Base-by-base conservation (phyloP, 2,113 vertebrate genomes). In the Triplophysa siluroides region DNA sequence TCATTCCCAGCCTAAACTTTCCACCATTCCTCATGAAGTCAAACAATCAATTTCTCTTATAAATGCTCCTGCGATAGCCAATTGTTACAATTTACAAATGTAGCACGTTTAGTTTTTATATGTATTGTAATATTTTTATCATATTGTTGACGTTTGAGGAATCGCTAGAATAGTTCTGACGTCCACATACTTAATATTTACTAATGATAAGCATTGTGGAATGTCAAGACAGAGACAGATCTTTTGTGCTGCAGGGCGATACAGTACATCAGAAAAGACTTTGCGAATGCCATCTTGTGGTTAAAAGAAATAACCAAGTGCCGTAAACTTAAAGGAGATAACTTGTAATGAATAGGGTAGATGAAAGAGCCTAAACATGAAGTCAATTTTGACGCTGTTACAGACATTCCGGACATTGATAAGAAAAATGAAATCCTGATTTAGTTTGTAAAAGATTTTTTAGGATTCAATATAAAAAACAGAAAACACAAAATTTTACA, bases 261-360 rank as follows among this genome's bases (percentile, higher is more conserved):
- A 8, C 5, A 38, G 33, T 38, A 58, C 54, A 58, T n/a, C 23
- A 54, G 24, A 11, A 33, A 24, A 65, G 75, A 58, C 63, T 80
- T 47, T 64, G n/a, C 77, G 67, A 86, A 82, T 78, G 77, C 80
- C 80, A 82, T 54, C 80, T 84, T 83, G 85, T 83, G 75, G 83
- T 81, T 81, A 81, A 72, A 83, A 64, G 18, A 50, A 82, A 68
- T 58, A 58, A 58, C 19, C n/a, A 10, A 58, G 54, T 58, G 54
- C n/a, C 8, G 2, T 21, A 58, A 58, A 58, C 19, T 21, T 58
- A 52, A 10, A 52, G 33, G 33, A 38, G 33, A 38, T 58, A 9
- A 8, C 18, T n/a, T n/a, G n/a, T 56, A 58, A 21, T 19, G n/a
- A 21, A 19, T 21, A 58, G 11, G 43, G 7, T 58, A 21, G 2